Evolutionary conservation across 2,797 vertebrate genomes (phyloP), one percentile per base, ranked within the genome.

Genomic region (Vespertilio murinus): DNA sequence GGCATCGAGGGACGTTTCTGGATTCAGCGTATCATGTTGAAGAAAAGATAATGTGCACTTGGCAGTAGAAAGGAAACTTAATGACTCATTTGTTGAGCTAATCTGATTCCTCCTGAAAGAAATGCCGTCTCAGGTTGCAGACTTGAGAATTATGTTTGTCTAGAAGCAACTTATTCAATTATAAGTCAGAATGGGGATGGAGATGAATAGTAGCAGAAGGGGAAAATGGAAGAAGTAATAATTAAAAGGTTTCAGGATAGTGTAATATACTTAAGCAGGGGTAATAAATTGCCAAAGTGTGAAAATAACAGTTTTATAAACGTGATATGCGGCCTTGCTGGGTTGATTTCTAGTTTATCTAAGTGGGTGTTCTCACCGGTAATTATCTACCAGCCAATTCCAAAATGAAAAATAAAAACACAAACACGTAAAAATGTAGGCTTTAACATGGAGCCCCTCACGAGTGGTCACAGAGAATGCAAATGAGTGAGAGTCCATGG

Each of bases 71-170:
- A 73, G 67, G 80, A 94, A 96, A 95, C 35, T 79, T 70, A 88
- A 96, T 93, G 88, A 90, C 52, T 97, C 96, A 96, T 93, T 97
- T 89, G 88, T 89, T 97, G 96, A 97, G 95, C 94, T 96, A 96
- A 98, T 96, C 47, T 96, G 96, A 97, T 94, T 97, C 86, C 33
- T 92, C 73, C 92, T 77, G 91, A 97, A 97, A 97, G 86, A 86
- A 17, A 77, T 88, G 97, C 33, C 94, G 4, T 97, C 94, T 97
- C 83, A 94, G 95, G 92, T 92, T 95, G 82, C 92, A 96, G 87
- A 92, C 69, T 95, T 93, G 67, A 93, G 91, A 95, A 86, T 96
- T 56, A 56, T 75, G 49, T 70, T 84, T 71, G 85, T 70, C 56
- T 93, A 81, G 77, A 91, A 93, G 45, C 33, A 93, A 93, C 18